Evolutionary conservation across 2,797 vertebrate species (phyloP).

Genomic region (Poecilia gillii): DNA sequence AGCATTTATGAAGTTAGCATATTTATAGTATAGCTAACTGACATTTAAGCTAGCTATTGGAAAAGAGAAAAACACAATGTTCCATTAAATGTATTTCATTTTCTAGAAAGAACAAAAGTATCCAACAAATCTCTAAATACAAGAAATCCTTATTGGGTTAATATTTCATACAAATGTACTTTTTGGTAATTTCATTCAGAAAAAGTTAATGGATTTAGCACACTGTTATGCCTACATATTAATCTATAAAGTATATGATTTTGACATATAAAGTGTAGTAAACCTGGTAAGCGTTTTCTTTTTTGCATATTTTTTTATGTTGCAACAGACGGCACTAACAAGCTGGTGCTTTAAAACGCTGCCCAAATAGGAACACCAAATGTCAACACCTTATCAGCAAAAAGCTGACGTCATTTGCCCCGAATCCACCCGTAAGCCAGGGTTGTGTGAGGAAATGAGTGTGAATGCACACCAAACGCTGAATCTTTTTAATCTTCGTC

Average conservation of each 20-base stretch:
- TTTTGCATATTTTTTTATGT: background rate
- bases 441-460: background rate
- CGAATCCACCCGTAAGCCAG: background rate
- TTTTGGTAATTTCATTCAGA: background rate
- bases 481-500: conserved; percentile 4
- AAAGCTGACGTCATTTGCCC: conserved; percentile 3
- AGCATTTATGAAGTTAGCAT: background rate
- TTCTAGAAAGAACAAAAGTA: background rate
- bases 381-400: conserved; percentile 19
- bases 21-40: background rate
- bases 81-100: background rate
- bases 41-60: too few species aligned
- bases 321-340: conserved; percentile 22
- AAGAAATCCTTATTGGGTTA: background rate
- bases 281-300: conserved; percentile 7
- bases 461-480: background rate
- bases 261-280: conserved; percentile 3
- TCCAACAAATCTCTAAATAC: background rate
- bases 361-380: background rate
- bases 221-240: background rate
- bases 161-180: background rate
- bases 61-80: background rate
- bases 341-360: conserved; percentile 1
- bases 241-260: background rate
- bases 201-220: background rate